Base-by-base conservation (phyloP, 2,888 invertebrate species). In the Conchocele bisecta region DNA sequence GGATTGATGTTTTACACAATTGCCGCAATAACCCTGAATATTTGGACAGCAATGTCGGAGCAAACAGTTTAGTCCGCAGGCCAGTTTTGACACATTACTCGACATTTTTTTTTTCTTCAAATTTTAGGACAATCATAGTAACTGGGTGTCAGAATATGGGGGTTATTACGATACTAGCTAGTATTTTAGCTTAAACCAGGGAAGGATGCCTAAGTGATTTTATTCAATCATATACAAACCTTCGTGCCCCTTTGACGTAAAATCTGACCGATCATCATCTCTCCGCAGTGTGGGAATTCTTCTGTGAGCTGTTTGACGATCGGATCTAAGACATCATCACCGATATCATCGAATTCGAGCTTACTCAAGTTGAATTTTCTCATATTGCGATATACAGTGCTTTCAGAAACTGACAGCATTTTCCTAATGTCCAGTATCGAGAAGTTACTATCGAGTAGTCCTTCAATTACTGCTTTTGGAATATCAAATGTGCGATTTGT, bases 301-400 rank as follows among this genome's bases (percentile, higher is more conserved):
- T 15, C 35, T 24, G 54, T 29, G 26, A 59, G n/a, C 1, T 50
- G 17, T 42, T n/a, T 9, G 5, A 67, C 7, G 7, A 13, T 9
- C n/a, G 29, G 15, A 15, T 51, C 44, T 17, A 58, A 31, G 11
- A 22, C 53, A 28, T 28, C 33, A 31, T 67, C 67, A 54, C 46
- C 35, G 28, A 59, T 59, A 29, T 53, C 26, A 11, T 53, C 26
- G 41, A 53, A 67, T 15, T 54, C 13, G n/a, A 17, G 17, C 35
- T 41, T 37, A n/a, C 17, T 22, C 4, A 60, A 24, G 9, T 48
- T 22, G 26, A 44, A 67, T 37, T 11, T n/a, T 20, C 24, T 44
- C 60, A 60, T 68, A 15, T 42, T 7, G 15, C 68, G 28, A 31
- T 50, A 68, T 24, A 68, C 42, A 33, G 68, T 68, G 1, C 68